Percentiles rank a stretch among this genome's conserved stretches.
These are phyloP conservation scores for Psettodes erumei DNA, from an alignment of 2,113 vertebrate species.

Conservation along the genomic window DNA sequence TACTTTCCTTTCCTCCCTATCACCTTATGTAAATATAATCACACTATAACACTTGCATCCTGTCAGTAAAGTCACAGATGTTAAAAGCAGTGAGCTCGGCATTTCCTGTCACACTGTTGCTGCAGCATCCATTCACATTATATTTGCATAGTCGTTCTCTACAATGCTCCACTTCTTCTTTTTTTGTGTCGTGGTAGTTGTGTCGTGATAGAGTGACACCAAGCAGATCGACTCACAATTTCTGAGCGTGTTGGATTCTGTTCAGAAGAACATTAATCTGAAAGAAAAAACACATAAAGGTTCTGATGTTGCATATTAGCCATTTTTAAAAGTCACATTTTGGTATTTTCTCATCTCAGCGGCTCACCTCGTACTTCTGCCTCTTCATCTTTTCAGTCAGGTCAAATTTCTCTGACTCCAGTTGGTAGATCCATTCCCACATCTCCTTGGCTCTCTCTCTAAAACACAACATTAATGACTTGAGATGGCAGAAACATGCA, in stretches of 20 bases:
- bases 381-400: constrained; percentile 87
- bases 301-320: neutral
- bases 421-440: constrained; percentile 87
- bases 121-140: constrained; percentile 35
- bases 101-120: neutral
- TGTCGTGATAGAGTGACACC: neutral
- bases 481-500: neutral
- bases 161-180: neutral
- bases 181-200: neutral
- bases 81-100: neutral
- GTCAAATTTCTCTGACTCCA: constrained; percentile 94
- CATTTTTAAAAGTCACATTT: constrained; percentile 1
- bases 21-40: neutral
- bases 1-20: neutral
- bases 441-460: constrained; percentile 89
- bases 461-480: constrained; percentile 16
- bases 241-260: constrained; percentile 85
- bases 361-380: constrained; percentile 90
- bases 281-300: neutral
- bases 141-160: neutral
- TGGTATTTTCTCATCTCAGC: neutral
- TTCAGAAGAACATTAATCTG: constrained; percentile 85
- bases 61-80: neutral
- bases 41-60: neutral
- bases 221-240: constrained; percentile 81